A percentile compares a stretch with the other conserved stretches of the same genome.
Evolutionary conservation across 2,797 vertebrate species (phyloP).

Genomic region (Thunnus albacares): DNA sequence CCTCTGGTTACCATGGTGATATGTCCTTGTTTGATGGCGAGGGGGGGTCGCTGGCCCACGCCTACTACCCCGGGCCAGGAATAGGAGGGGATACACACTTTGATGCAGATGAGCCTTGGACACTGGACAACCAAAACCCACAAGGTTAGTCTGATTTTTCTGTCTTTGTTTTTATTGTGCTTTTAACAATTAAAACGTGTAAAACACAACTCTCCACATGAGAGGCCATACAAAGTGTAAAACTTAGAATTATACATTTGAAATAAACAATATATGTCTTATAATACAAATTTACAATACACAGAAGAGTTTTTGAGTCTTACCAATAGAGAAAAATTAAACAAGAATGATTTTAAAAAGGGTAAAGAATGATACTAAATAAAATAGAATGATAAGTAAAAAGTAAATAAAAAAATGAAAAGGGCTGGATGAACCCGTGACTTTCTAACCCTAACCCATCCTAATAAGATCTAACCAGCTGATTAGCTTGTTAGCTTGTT

Average conservation of each 20-base stretch:
- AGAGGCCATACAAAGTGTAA: no score
- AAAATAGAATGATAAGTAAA: no score
- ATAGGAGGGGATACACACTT: slow-evolving; percentile 97
- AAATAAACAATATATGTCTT: no score
- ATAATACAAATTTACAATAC: no score
- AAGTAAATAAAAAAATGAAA: no score
- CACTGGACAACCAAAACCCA: slow-evolving; percentile 89
- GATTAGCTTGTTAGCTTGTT: not conserved
- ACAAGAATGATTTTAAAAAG: no score
- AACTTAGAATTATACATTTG: no score
- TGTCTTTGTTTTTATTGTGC: not conserved
- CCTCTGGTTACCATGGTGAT: slow-evolving; percentile 96
- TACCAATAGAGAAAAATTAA: no score
- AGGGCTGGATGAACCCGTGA: not conserved
- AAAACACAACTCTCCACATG: no score
- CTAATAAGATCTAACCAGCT: not conserved
- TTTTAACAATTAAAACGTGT: no score
- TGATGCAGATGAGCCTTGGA: slow-evolving; percentile 96
- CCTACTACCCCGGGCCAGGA: slow-evolving; percentile 96
- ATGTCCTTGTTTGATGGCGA: slow-evolving; percentile 96
- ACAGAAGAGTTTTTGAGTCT: no score
- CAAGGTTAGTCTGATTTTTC: slow-evolving; percentile 81
- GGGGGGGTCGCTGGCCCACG: slow-evolving; percentile 97
- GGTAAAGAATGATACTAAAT: no score
- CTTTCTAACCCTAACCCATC: not conserved